phyloP scores from a whole-genome alignment of 2,113 vertebrate species.

The Bos javanicus region DNA sequence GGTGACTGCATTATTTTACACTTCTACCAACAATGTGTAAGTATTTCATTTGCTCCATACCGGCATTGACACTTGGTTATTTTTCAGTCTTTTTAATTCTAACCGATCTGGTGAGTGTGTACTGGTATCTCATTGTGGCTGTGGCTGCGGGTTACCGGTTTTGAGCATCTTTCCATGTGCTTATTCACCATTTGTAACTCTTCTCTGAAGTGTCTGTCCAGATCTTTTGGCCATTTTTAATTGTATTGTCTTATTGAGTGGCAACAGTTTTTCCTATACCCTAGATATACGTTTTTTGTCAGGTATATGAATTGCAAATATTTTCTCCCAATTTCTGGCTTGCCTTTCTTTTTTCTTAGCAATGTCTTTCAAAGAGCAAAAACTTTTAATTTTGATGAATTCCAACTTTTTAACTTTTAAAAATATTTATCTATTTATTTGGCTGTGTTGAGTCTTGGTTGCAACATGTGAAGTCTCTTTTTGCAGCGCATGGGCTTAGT shows the following conservation, averaged over 20 bases:
- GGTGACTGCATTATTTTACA: background rate
- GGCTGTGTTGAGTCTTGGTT: background rate
- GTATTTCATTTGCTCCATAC: background rate
- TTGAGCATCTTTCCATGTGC: background rate
- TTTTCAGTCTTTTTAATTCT: background rate
- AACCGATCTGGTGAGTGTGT: background rate
- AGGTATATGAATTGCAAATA: background rate
- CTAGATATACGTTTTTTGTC: background rate
- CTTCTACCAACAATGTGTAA: background rate
- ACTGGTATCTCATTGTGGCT: background rate
- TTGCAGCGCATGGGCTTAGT: fast-evolving
- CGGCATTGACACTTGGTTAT: background rate
- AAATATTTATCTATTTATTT: background rate
- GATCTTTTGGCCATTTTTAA: background rate
- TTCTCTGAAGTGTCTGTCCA: background rate
- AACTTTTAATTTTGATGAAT: background rate
- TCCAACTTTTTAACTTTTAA: background rate
- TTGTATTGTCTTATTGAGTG: background rate
- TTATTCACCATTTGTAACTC: background rate
- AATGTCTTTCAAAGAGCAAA: background rate
- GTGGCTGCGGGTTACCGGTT: background rate
- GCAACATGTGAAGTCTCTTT: background rate
- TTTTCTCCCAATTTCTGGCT: background rate
- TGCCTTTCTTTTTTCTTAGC: background rate
- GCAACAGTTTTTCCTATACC: background rate